These are phyloP conservation scores for Merodon equestris DNA, from an alignment of 2,888 invertebrate species.

Conservation along the genomic window DNA sequence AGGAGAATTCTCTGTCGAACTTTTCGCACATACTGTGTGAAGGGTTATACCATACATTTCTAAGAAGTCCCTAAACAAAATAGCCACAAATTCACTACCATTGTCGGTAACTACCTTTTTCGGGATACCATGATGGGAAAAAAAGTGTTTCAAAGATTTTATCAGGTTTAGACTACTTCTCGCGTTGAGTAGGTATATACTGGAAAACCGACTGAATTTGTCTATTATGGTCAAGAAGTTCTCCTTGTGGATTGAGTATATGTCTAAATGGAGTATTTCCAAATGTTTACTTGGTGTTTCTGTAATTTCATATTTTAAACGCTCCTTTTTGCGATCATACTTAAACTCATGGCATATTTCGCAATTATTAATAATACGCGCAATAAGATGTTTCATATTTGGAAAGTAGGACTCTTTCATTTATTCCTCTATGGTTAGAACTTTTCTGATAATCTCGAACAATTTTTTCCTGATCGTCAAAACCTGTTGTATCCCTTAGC, in stretches of 20 bases:
- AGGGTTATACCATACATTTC: constrained; percentile 28
- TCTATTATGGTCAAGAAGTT: constrained; percentile 48
- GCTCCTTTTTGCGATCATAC: constrained; percentile 35
- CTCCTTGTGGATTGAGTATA: constrained; percentile 38
- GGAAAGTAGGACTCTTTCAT: constrained; percentile 32
- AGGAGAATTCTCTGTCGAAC: constrained; percentile 49
- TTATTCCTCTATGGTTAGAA: constrained; percentile 38
- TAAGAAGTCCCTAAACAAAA: constrained; percentile 33
- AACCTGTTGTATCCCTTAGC: constrained; percentile 1
- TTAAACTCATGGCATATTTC: constrained; percentile 36
- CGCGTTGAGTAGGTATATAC: constrained; percentile 20
- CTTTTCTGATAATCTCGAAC: constrained; percentile 16
- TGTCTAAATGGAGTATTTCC: constrained; percentile 39
- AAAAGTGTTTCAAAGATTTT: constrained; percentile 32
- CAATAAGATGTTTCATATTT: constrained; percentile 20
- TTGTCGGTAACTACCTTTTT: constrained; percentile 34
- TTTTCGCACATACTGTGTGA: constrained; percentile 41
- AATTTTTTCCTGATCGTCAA: constrained; percentile 19
- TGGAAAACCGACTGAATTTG: constrained; percentile 47
- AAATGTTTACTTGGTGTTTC: constrained; percentile 30
- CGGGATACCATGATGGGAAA: constrained; percentile 40
- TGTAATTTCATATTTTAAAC: constrained; percentile 32
- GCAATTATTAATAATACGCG: constrained; percentile 37
- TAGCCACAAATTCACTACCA: constrained; percentile 35
- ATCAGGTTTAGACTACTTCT: constrained; percentile 50